A percentile compares a stretch with the other conserved stretches of the same genome.
These are phyloP conservation scores for Scaptomyza polygonia DNA, from an alignment of 2,888 invertebrate species.

Conservation along the genomic window DNA sequence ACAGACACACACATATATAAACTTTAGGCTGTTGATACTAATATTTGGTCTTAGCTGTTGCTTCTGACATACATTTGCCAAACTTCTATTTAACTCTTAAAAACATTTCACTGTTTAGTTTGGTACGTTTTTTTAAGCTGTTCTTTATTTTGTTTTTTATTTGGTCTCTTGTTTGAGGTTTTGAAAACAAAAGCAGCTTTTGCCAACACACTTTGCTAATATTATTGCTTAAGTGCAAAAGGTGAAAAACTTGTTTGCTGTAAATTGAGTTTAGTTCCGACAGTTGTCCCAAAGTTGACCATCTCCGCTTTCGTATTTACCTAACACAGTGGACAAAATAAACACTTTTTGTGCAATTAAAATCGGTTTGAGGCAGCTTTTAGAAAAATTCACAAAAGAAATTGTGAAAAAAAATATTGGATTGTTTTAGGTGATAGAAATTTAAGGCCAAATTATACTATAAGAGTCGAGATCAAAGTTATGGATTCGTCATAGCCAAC, in stretches of 20 bases:
- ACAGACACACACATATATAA: not conserved
- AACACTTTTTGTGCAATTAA: not conserved
- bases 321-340: conserved; percentile 7
- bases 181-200: conserved; percentile 63
- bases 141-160: conserved; percentile 4
- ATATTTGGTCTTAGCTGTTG: conserved; percentile 42
- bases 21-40: conserved; percentile 22
- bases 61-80: conserved; percentile 22
- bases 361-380: not conserved
- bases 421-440: too few relatives aligned
- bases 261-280: conserved; percentile 65
- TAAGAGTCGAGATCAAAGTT: too few relatives aligned
- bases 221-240: conserved; percentile 63
- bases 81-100: conserved; percentile 18
- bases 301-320: not conserved
- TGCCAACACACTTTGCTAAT: conserved; percentile 61
- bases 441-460: too few relatives aligned
- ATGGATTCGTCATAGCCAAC: too few relatives aligned
- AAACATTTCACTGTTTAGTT: conserved; percentile 34
- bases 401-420: too few relatives aligned
- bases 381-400: too few relatives aligned
- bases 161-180: conserved; percentile 19
- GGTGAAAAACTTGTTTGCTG: conserved; percentile 57
- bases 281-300: conserved; percentile 74
- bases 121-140: conserved; percentile 5